These are phyloP conservation scores for Pollenia amentaria DNA, from an alignment of 2,888 invertebrate genomes.

Conservation along the genomic window DNA sequence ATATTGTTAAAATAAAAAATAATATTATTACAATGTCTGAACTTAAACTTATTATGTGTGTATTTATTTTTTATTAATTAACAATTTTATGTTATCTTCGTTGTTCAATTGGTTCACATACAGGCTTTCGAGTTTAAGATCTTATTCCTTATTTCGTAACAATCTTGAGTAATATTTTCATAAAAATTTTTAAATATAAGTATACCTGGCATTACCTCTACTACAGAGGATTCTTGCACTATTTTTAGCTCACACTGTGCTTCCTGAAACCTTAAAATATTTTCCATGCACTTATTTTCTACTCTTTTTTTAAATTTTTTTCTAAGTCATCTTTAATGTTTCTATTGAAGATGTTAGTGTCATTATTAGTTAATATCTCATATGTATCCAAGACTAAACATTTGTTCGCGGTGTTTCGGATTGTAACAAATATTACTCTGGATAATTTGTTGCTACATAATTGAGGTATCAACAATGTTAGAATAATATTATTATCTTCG, in stretches of 20 bases:
- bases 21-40: too few relatives aligned
- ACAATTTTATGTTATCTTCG: too few relatives aligned
- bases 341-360: too few relatives aligned
- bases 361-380: too few relatives aligned
- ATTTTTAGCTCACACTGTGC: slow-evolving; percentile 20
- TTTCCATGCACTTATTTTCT: slow-evolving; percentile 21
- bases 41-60: too few relatives aligned
- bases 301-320: slow-evolving; percentile 2
- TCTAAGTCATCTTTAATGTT: background rate
- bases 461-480: too few relatives aligned
- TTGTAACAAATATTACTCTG: background rate
- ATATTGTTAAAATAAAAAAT: too few relatives aligned
- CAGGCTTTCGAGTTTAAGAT: too few relatives aligned
- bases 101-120: too few relatives aligned
- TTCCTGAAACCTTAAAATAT: slow-evolving; percentile 19
- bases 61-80: too few relatives aligned
- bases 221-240: background rate
- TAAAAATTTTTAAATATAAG: slow-evolving; percentile 41
- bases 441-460: background rate
- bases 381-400: background rate
- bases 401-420: background rate
- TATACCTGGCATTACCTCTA: slow-evolving; percentile 11
- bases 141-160: background rate
- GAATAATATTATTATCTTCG: too few relatives aligned
- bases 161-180: slow-evolving; percentile 7